Base-by-base conservation (phyloP, 1,140 invertebrate genomes). In the Drosophila watanabei region DNA sequence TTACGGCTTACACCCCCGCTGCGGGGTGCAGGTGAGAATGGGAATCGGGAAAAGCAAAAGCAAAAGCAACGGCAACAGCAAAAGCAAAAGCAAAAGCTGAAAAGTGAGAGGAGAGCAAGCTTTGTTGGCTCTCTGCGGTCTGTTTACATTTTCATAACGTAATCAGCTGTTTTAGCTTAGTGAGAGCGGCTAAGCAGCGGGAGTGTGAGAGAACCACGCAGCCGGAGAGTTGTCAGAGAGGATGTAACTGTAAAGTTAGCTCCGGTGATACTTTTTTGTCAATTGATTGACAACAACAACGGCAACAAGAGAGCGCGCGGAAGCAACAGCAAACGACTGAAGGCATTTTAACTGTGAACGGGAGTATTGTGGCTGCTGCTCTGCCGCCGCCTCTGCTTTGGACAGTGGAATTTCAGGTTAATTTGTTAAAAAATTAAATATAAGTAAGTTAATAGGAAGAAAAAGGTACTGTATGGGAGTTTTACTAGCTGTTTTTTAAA, bases 101-200 rank as follows among this genome's bases (percentile, higher is more conserved):
- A 71, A 71, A 69, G 63, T 71, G 68, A 71, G 68, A 71, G 64
- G 49, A 66, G 69, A 81, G 73, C 77, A 52, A 89, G 78, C 78
- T 79, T 88, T 66, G 30, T 7, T 33, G 28, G 43, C 80, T 75
- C 79, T 82, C 75, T 62, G 37, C 56, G 43, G 86, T 85, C 78
- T 88, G 85, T 88, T 88, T 88, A 88, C 85, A 75, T 89, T 89
- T 88, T 82, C 39, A 52, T 58, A 59, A 73, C 62, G 69, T 62
- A 72, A 88, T 81, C 85, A 88, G 85, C 85, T 88, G 85, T 85
- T 88, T 84, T 57, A 82, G 75, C 48, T 48, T 72, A 77, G 71
- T 71, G 79, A 81, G 80, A 75, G 65, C 78, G 48, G 5, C 35
- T 75, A 81, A 66, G 60, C 41, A 54, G 59, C n/a, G 63, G 54